These are phyloP conservation scores for Oreochromis aureus DNA, from an alignment of 2,113 vertebrate genomes.

Conservation along the genomic window DNA sequence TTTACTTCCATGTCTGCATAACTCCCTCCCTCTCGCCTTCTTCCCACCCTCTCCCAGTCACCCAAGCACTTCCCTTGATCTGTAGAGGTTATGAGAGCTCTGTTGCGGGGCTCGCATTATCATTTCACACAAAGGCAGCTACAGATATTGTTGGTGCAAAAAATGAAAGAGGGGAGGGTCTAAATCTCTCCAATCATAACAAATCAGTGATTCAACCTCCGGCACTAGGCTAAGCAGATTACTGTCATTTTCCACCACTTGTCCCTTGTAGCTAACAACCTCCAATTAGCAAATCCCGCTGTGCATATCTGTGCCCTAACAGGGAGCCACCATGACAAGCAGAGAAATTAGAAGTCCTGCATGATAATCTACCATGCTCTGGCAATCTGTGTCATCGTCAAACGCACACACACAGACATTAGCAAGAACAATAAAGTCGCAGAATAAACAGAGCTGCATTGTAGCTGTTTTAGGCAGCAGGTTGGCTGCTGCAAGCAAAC, in stretches of 20 bases:
- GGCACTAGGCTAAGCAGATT: conserved; percentile 76
- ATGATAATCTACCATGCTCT: conserved; percentile 73
- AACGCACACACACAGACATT: conserved; percentile 25
- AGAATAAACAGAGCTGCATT: conserved; percentile 22
- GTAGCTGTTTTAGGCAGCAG: conserved; percentile 6
- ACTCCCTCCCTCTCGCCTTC: neutral
- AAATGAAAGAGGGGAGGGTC: conserved; percentile 53
- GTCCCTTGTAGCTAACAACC: conserved; percentile 78
- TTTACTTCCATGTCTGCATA: conserved; percentile 22
- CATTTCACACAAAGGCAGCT: conserved; percentile 53
- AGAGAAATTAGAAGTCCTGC: conserved; percentile 72
- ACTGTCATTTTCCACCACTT: conserved; percentile 79
- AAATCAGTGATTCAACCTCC: conserved; percentile 71
- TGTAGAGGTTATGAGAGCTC: conserved; percentile 39
- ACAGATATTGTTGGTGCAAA: conserved; percentile 60
- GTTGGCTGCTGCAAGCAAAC: neutral
- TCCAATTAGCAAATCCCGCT: conserved; percentile 81
- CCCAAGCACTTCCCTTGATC: conserved; percentile 36
- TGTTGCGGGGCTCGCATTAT: conserved; percentile 52
- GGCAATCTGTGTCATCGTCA: conserved; percentile 70
- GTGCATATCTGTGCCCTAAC: conserved; percentile 74
- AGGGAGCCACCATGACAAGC: conserved; percentile 76
- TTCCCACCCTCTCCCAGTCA: conserved; percentile 5
- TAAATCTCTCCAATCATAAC: conserved; percentile 73
- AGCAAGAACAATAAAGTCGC: conserved; percentile 30